Evolutionary conservation across 2,888 invertebrate species (phyloP).

Genomic region (Subacronicta megacephala): DNA sequence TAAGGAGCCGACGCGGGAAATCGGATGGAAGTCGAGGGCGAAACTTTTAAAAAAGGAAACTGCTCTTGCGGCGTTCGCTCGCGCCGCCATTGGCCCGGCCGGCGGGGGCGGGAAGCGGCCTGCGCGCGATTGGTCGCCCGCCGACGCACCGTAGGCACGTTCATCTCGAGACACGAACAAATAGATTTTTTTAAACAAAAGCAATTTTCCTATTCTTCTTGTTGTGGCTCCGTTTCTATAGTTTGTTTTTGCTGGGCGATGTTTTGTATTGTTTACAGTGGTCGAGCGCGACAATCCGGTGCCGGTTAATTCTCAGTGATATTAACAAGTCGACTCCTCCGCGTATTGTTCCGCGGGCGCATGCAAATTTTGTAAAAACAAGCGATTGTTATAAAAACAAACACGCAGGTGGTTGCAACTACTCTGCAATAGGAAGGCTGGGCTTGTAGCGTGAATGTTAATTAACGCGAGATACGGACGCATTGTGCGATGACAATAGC

Average conservation of each 20-base stretch:
- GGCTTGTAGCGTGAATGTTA: constrained; percentile 69
- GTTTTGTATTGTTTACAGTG: constrained; percentile 89
- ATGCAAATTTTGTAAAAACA: constrained; percentile 86
- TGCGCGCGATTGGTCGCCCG: constrained; percentile 79
- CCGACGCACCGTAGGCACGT: constrained; percentile 82
- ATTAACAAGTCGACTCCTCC: constrained; percentile 79
- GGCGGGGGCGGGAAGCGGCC: constrained; percentile 81
- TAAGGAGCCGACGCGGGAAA: constrained; percentile 87
- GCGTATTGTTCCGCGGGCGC: constrained; percentile 76
- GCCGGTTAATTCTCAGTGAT: constrained; percentile 87
- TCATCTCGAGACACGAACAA: constrained; percentile 87
- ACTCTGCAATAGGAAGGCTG: constrained; percentile 56
- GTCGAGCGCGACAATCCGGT: constrained; percentile 85
- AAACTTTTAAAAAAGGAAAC: constrained; percentile 89
- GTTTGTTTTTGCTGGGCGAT: constrained; percentile 85
- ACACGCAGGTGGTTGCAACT: constrained; percentile 72
- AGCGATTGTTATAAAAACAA: constrained; percentile 81
- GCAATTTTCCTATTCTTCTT: constrained; percentile 90
- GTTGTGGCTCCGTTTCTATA: constrained; percentile 84
- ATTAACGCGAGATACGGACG: constrained; percentile 77
- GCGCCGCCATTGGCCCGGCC: constrained; percentile 77
- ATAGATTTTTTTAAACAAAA: constrained; percentile 89
- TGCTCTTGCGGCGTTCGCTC: constrained; percentile 80
- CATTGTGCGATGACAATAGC: constrained; percentile 57
- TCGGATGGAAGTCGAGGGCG: constrained; percentile 88